Percentiles rank a stretch among this genome's conserved stretches.
Conservation (phyloP, 2,113 vertebrate species). For the Halcyon senegalensis region DNA sequence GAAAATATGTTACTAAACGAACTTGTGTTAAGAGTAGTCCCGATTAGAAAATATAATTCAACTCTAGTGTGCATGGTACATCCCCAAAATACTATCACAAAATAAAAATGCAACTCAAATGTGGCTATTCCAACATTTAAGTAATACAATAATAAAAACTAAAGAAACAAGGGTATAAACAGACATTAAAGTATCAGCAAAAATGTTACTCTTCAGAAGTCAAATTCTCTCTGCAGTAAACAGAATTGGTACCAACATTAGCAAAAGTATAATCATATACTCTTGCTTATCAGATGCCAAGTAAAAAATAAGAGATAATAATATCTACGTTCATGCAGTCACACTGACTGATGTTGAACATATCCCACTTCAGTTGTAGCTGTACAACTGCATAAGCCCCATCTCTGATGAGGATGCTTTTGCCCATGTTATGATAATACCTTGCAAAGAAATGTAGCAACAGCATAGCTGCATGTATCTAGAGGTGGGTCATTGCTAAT, state of each 20-base stretch:
- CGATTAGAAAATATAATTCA: not conserved
- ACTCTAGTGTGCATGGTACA: not conserved
- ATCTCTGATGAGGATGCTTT: not conserved
- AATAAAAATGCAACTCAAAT: not conserved
- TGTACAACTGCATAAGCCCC: not conserved
- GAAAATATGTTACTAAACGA: not conserved
- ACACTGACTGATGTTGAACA: not conserved
- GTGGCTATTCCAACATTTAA: not conserved
- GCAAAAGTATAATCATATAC: not conserved
- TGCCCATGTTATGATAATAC: not conserved
- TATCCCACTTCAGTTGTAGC: not conserved
- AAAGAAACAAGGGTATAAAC: not conserved
- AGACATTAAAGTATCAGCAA: not conserved
- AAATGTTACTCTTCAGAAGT: not conserved
- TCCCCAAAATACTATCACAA: not conserved
- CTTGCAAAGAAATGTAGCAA: not conserved
- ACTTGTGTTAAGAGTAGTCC: not conserved
- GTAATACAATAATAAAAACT: not conserved
- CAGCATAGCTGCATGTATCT: not conserved
- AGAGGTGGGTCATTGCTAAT: rapidly evolving
- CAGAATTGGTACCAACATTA: not conserved
- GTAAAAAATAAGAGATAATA: not conserved
- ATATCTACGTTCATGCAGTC: not conserved
- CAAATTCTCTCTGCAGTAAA: not conserved
- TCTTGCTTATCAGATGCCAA: not conserved